These are phyloP conservation scores for Diarsia mendica DNA, from an alignment of 2,888 invertebrate species.

Conservation along the genomic window DNA sequence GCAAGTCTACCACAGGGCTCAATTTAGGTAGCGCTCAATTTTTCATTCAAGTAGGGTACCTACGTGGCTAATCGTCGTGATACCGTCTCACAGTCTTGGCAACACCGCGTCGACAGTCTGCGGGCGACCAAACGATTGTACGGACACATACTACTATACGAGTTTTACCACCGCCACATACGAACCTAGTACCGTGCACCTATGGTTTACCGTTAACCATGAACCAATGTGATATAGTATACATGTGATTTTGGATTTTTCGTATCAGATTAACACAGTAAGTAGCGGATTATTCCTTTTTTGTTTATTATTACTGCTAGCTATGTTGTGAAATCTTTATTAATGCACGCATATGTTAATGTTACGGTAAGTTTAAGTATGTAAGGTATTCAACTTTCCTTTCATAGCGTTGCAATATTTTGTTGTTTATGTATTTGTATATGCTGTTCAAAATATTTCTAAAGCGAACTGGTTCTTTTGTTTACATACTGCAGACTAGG, in stretches of 20 bases:
- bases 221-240: conserved; percentile 43
- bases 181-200: conserved; percentile 41
- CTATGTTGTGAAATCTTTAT: neutral
- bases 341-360: conserved; percentile 12
- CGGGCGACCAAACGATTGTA: conserved; percentile 51
- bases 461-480: conserved; percentile 13
- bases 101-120: conserved; percentile 59
- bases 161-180: conserved; percentile 50
- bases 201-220: conserved; percentile 62
- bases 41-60: conserved; percentile 19
- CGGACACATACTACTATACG: conserved; percentile 49
- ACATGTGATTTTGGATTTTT: conserved; percentile 54
- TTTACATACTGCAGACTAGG: neutral
- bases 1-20: conserved; percentile 5
- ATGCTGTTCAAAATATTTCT: neutral
- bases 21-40: conserved; percentile 35
- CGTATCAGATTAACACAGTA: conserved; percentile 49
- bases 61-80: conserved; percentile 27
- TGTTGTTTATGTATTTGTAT: neutral
- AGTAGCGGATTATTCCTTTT: conserved; percentile 30
- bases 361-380: conserved; percentile 24
- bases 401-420: neutral
- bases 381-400: conserved; percentile 22
- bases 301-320: neutral
- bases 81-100: conserved; percentile 51